These are phyloP conservation scores for Bovichtus variegatus DNA, from an alignment of 2,797 vertebrate species.

Conservation along the genomic window DNA sequence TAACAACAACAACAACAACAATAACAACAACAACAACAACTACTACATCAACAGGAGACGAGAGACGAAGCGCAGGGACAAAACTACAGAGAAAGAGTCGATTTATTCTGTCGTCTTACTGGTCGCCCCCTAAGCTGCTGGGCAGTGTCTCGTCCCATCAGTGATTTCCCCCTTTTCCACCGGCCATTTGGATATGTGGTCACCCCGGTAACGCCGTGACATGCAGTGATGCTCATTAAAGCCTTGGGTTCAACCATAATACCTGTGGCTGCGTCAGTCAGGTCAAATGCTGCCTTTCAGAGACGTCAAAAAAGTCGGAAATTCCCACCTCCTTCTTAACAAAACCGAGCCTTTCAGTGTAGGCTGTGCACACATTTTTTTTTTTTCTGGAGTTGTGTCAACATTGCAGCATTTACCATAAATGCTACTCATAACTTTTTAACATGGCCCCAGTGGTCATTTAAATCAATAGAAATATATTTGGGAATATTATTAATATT, in stretches of 20 bases:
- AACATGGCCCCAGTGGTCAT: background rate
- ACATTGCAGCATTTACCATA: background rate
- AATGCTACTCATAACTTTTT: background rate
- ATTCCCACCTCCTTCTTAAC: background rate
- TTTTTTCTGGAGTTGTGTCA: background rate
- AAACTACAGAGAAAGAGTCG: constrained; percentile 77
- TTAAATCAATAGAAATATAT: constrained; percentile 23
- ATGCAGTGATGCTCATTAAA: constrained; percentile 51
- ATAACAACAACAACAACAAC: constrained; percentile 52
- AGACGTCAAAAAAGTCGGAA: constrained; percentile 1
- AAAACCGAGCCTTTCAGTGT: background rate
- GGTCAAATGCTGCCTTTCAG: constrained; percentile 53
- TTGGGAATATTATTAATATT: constrained; percentile 8
- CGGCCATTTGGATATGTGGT: constrained; percentile 71
- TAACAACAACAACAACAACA: constrained; percentile 65
- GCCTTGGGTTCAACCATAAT: constrained; percentile 43
- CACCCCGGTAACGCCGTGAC: constrained; percentile 51
- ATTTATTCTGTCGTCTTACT: constrained; percentile 78
- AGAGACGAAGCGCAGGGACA: constrained; percentile 74
- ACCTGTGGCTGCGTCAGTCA: constrained; percentile 32
- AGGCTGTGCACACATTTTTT: background rate
- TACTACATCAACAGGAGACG: constrained; percentile 72
- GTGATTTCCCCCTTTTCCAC: constrained; percentile 61
- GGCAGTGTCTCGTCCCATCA: constrained; percentile 66
- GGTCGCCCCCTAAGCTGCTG: constrained; percentile 69